Base-by-base conservation (phyloP, 64 coral and sea anemone genomes). In the Pachyseris speciosa region DNA sequence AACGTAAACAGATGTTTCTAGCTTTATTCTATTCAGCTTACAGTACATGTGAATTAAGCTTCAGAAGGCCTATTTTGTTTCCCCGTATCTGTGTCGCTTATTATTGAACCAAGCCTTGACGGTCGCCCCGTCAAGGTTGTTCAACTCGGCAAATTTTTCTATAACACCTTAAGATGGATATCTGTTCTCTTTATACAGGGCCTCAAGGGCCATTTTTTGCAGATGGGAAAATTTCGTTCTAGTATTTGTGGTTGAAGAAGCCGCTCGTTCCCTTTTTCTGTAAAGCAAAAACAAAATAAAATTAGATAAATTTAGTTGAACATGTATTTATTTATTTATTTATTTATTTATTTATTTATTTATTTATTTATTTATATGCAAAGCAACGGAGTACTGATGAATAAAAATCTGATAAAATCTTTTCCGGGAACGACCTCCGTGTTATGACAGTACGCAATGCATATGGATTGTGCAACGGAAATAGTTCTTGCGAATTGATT, bases 381-480 rank as follows among this genome's bases (percentile, higher is more conserved):
- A 70, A 70, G 67, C 67, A 12, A 70, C 32, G 32, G 0, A 70
- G 31, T 3, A 70, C 0, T n/a, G 16, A 61, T 22, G 57, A 17
- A 15, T 37, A 37, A 39, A 69, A 24, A 38, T 65, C n/a, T n/a
- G n/a, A 49, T 10, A 49, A 49, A 15, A 70, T 2, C 31, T 37
- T 61, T 61, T 37, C 67, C 13, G 37, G 13, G 67, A 30, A 2
- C n/a, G n/a, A n/a, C n/a, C n/a, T n/a, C n/a, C n/a, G n/a, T n/a
- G n/a, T n/a, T n/a, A 65, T 4, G 5, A 8, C n/a, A 29, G n/a
- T 29, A 65, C 32, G 29, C 67, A 70, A 38, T 30, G 67, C 67
- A 70, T 70, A 70, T 70, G 67, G 67, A 70, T 13, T 70, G 10
- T 38, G 67, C 67, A 70, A 70, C 67, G 34, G 67, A 70, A 70